Base-by-base conservation (phyloP, 2,888 invertebrate genomes). In the Brachypalpus laphriformis region DNA sequence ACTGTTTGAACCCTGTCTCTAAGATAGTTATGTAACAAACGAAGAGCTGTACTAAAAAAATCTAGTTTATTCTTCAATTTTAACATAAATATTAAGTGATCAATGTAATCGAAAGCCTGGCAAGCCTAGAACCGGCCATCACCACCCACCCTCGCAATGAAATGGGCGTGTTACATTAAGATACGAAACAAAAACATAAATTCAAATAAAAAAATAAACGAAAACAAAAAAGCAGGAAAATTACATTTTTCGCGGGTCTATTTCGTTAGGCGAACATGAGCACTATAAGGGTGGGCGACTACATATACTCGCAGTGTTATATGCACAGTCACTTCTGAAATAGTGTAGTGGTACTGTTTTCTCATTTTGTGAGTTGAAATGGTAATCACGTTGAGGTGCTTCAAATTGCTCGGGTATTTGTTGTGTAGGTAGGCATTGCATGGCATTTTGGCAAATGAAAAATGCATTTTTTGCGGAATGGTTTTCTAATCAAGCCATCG, bases 161-260 rank as follows among this genome's bases (percentile, higher is more conserved):
- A 71, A 49, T 49, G 47, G 49, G 59, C 47, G 71, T 40, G 54
- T 68, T 40, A 22, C 66, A 51, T 54, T 68, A n/a, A 49, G 49
- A 72, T 72, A 49, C 71, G 31, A 72, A 72, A 70, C 45, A 74
- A 74, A 74, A 65, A 45, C 63, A 65, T 74, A 63, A 74, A 63
- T 56, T 65, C 45, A 54, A 68, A 70, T 70, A 49, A 63, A 56
- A 54, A 42, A 16, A 16, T 7, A 11, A 34, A 56, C 7, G 56
- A 34, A 37, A 40, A 25, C 31, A 45, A 57, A 65, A 63, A 51
- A 49, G 45, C n/a, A 18, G 16, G 72, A 22, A 54, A 74, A 74
- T 74, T 63, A 31, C 51, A 63, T 63, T 75, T 72, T 75, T 25
- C 45, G 63, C 31, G 42, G 54, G 45, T 56, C 34, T 65, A 47